These are phyloP conservation scores for Pluvianellus socialis DNA, from an alignment of 2,113 vertebrate genomes.

Conservation along the genomic window DNA sequence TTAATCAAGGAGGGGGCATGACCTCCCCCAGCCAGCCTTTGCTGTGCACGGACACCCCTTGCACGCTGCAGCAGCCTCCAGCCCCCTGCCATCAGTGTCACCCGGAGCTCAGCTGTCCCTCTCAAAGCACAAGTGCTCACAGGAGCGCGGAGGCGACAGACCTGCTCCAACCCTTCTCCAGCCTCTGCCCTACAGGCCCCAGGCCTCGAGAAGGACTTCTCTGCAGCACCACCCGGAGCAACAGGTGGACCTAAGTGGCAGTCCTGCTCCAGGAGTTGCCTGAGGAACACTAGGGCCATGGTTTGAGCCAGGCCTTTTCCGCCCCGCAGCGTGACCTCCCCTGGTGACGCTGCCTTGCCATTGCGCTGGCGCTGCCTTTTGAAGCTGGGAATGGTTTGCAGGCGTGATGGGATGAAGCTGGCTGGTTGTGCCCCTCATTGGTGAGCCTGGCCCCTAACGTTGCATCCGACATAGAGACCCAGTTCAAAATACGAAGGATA, in stretches of 20 bases:
- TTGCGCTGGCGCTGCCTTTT: background rate
- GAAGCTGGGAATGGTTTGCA: background rate
- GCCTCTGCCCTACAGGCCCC: background rate
- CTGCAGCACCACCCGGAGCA: background rate
- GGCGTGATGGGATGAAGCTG: background rate
- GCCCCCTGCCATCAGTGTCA: background rate
- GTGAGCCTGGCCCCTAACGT: background rate
- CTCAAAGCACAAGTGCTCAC: background rate
- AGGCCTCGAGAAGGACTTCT: background rate
- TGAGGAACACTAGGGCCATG: background rate
- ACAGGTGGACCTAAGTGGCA: background rate
- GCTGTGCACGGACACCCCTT: background rate
- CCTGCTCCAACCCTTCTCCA: background rate
- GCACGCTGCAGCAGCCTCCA: background rate
- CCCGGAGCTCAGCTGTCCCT: background rate
- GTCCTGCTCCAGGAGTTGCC: background rate
- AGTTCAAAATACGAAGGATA: background rate
- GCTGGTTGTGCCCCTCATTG: background rate
- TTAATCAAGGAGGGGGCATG: background rate
- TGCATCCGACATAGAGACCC: background rate
- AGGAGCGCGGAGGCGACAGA: background rate
- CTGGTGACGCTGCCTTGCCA: rapidly evolving
- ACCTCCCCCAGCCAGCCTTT: background rate
- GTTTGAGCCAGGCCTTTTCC: background rate
- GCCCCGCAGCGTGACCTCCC: background rate